A percentile compares a stretch with the other conserved stretches of the same genome.
phyloP scores from a whole-genome alignment of 2,113 vertebrate species.

The Centropus bengalensis region DNA sequence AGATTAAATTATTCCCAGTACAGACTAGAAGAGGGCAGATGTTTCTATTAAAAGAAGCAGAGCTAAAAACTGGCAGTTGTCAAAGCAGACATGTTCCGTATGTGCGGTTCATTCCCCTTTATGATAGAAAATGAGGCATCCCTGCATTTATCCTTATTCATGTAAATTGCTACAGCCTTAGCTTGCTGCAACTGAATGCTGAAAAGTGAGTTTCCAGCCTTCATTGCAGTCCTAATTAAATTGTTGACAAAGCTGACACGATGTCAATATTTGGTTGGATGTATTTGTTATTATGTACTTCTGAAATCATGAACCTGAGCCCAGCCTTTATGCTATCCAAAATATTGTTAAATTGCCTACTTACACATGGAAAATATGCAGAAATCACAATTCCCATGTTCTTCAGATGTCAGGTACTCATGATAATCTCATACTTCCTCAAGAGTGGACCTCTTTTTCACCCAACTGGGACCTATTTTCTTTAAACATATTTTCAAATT shows the following conservation, averaged over 20 bases:
- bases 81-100: conserved; percentile 1
- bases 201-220: neutral
- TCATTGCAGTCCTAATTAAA: conserved; percentile 6
- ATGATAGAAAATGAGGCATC: neutral
- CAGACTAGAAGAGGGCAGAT: conserved; percentile 12
- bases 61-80: conserved; percentile 20
- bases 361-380: neutral
- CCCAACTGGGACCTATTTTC: neutral
- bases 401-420: neutral
- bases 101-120: neutral
- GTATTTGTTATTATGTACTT: neutral
- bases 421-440: neutral
- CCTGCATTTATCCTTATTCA: neutral
- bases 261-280: neutral
- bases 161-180: neutral
- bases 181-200: neutral
- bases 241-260: conserved; percentile 11
- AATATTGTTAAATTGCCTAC: neutral
- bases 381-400: neutral
- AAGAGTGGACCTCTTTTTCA: neutral
- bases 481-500: neutral
- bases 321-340: neutral
- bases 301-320: neutral
- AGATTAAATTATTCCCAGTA: neutral
- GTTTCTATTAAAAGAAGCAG: conserved; percentile 27